Evolutionary conservation across 1,140 invertebrate species (phyloP).

Genomic region (Paraescarpia echinospica): DNA sequence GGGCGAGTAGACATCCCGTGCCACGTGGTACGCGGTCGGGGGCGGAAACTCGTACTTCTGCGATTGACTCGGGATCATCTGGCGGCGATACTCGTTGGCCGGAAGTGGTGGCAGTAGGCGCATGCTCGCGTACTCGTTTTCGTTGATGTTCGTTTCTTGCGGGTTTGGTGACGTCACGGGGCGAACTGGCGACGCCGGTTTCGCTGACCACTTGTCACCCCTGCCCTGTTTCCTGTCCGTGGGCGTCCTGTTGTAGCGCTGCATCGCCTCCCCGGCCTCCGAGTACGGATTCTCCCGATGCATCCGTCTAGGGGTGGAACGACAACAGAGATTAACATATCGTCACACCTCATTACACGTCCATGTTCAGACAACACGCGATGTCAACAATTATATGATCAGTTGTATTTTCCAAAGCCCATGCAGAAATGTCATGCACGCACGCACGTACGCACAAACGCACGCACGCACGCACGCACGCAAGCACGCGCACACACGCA

Average conservation of each 20-base stretch:
- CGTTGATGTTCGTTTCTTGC: background rate
- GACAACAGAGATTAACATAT: background rate
- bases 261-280: background rate
- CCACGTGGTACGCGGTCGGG: background rate
- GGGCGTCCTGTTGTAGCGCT: background rate
- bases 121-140: constrained; percentile 13
- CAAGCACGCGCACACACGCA: too few species aligned
- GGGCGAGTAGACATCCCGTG: background rate
- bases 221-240: background rate
- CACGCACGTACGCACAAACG: too few species aligned
- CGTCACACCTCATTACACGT: background rate
- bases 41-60: background rate
- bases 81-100: background rate
- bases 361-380: background rate
- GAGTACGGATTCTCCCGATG: background rate
- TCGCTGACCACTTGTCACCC: background rate
- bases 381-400: background rate
- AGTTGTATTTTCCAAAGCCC: too few species aligned
- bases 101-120: constrained; percentile 12
- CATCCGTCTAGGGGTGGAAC: background rate
- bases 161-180: background rate
- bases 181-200: background rate
- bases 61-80: background rate
- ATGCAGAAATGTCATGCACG: too few species aligned
- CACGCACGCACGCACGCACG: too few species aligned